phyloP scores from a whole-genome alignment of 2,888 invertebrate genomes.

The Eupithecia exiguata region DNA sequence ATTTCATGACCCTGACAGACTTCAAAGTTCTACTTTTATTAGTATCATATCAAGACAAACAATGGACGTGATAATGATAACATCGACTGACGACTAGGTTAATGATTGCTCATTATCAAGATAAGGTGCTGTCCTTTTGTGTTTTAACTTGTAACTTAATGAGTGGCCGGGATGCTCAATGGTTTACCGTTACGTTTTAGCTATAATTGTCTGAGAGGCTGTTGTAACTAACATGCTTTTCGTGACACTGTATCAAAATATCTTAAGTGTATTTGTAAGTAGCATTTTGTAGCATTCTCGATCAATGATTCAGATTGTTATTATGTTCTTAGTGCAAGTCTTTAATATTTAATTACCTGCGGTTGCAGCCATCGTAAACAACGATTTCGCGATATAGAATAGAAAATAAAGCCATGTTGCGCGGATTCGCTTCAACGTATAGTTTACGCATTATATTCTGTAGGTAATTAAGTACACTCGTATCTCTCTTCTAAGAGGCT shows the following conservation, averaged over 20 bases:
- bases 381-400: neutral
- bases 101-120: conserved; percentile 45
- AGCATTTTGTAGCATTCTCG: conserved; percentile 2
- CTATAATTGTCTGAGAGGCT: conserved; percentile 11
- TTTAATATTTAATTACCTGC: neutral
- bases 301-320: neutral
- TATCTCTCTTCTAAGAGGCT: neutral
- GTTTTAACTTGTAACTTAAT: conserved; percentile 36
- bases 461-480: neutral
- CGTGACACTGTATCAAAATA: conserved; percentile 3
- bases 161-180: conserved; percentile 18
- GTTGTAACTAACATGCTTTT: conserved; percentile 4
- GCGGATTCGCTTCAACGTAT: neutral
- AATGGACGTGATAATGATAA: conserved; percentile 52
- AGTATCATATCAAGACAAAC: conserved; percentile 44
- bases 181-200: conserved; percentile 23
- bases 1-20: conserved; percentile 23
- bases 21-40: conserved; percentile 43
- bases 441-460: neutral
- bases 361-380: neutral
- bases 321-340: neutral
- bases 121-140: conserved; percentile 42
- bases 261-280: conserved; percentile 5
- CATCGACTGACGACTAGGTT: conserved; percentile 47
- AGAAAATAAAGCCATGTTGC: neutral